A percentile compares a stretch with the other conserved stretches of the same genome.
These are phyloP conservation scores for Potorous gilbertii DNA, from an alignment of 2,797 vertebrate genomes.

Conservation along the genomic window DNA sequence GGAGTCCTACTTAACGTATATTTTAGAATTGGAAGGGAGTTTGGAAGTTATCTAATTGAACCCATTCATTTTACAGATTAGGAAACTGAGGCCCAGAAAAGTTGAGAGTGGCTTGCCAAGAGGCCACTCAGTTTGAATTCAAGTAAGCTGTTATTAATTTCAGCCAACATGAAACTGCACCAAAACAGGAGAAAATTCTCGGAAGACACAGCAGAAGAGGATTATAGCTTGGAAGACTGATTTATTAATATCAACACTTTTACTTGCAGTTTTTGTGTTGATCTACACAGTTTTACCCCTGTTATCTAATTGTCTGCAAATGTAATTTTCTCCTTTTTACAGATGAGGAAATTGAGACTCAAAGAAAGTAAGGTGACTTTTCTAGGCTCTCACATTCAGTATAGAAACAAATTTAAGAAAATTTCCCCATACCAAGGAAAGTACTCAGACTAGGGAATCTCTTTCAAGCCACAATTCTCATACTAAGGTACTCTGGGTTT, in stretches of 20 bases:
- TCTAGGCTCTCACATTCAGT: too few species aligned
- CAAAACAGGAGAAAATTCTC: too few species aligned
- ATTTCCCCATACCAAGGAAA: neutral
- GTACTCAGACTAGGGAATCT: neutral
- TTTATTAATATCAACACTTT: too few species aligned
- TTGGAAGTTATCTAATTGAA: neutral
- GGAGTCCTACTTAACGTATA: neutral
- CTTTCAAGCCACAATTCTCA: neutral
- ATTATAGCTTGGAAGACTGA: too few species aligned
- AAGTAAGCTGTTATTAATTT: too few species aligned
- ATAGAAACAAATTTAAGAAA: neutral
- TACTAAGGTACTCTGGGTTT: neutral
- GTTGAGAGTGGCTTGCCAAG: too few species aligned
- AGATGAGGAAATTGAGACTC: neutral
- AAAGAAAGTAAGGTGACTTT: neutral
- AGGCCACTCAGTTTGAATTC: too few species aligned
- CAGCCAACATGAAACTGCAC: too few species aligned
- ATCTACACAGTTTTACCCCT: too few species aligned
- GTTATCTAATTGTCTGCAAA: too few species aligned
- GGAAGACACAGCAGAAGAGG: too few species aligned
- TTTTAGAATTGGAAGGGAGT: neutral
- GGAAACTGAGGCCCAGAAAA: neutral
- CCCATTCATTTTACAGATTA: neutral
- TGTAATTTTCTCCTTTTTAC: neutral
- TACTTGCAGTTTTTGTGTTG: too few species aligned